Evolutionary conservation across 2,113 vertebrate genomes (phyloP), one percentile per base, ranked within the genome.

Genomic region (Myotis yumanensis): DNA sequence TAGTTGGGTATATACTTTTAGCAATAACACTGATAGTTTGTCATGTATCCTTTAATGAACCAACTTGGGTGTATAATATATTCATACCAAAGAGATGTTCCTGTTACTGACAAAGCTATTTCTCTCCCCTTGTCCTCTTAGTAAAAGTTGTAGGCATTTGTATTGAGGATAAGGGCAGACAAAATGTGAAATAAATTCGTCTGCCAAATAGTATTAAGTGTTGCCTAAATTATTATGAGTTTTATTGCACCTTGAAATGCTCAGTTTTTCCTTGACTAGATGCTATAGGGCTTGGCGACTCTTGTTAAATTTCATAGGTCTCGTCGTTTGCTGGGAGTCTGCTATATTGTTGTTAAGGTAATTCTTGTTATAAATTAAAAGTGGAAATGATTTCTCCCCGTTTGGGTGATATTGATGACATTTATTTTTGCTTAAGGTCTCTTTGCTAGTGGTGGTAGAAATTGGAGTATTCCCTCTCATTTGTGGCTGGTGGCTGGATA

Each of bases 261-360:
- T 66, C 9, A 11, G n/a, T 62, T 89, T 94, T 98, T 98, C 98
- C 98, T 99, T 99, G 97, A 99, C 95, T 20, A 37, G 86, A 92
- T 51, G 88, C 2, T 97, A 18, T 86, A 99, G 99, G 99, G 98
- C 1, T 97, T 99, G 94, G 99, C 99, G 91, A 99, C 99, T 11
- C 98, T 99, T 88, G 99, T 99, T 73, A 99, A 98, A 95, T 99
- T 99, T 95, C 99, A 99, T 87, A 98, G 99, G 88, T 99, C 99
- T 35, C 98, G 99, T 66, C 99, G 99, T 30, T 98, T 99, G 88
- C 97, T 99, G 89, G 99, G 99, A 71, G 99, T 99, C 90, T 99
- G 99, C 98, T 99, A 99, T 96, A 99, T 99, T 96, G 99, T 99
- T 91, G 99, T 99, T 73, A 99, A 99, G 99, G 99, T 99, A 98